Conservation (phyloP, 2,888 invertebrate species). For the Hartigia nigra region DNA sequence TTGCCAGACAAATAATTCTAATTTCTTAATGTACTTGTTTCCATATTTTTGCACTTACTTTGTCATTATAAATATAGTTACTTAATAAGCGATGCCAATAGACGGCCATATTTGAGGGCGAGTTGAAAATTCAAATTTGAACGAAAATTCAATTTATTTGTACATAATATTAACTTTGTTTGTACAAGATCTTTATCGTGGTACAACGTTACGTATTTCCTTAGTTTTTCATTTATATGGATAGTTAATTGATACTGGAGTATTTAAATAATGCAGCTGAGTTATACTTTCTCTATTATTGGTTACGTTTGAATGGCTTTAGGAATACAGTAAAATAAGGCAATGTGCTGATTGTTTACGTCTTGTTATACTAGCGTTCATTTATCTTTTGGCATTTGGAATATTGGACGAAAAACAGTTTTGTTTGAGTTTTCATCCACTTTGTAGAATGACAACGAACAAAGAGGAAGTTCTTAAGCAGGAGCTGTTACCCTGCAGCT, state of each 20-base stretch:
- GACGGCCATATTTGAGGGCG: background rate
- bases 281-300: background rate
- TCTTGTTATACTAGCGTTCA: background rate
- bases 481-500: slow-evolving; percentile 44
- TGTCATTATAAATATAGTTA: background rate
- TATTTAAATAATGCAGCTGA: background rate
- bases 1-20: background rate
- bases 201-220: background rate
- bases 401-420: background rate
- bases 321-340: background rate
- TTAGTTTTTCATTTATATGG: background rate
- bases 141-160: background rate
- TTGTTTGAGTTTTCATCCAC: background rate
- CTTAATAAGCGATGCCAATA: background rate
- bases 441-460: background rate
- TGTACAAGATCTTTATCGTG: background rate
- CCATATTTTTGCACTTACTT: background rate
- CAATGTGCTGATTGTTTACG: background rate
- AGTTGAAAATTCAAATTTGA: background rate
- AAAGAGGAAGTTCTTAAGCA: background rate
- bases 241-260: background rate
- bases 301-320: background rate
- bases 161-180: background rate
- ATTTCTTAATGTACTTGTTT: background rate
- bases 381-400: background rate